phyloP scores from a whole-genome alignment of 2,113 vertebrate genomes.

The Eubucco bourcierii region DNA sequence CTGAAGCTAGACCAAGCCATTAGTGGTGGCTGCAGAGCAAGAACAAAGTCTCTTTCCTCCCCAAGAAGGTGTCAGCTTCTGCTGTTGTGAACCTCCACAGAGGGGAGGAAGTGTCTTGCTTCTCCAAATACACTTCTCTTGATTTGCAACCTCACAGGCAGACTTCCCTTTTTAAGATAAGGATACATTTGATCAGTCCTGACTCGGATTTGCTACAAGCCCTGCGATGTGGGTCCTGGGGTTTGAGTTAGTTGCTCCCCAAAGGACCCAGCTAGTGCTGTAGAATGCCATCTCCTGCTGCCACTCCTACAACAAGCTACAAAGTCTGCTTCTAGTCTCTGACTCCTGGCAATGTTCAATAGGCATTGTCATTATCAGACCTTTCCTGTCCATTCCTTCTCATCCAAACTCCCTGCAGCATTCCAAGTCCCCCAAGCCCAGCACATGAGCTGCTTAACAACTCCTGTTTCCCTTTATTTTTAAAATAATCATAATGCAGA shows the following conservation, averaged over 20 bases:
- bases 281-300: neutral
- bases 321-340: neutral
- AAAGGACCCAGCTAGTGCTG: neutral
- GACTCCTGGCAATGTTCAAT: neutral
- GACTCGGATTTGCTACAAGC: neutral
- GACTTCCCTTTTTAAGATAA: neutral
- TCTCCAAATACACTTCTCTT: neutral
- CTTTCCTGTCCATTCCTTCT: neutral
- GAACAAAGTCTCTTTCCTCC: neutral
- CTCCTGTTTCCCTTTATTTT: neutral
- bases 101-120: neutral
- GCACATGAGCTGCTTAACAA: neutral
- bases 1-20: neutral
- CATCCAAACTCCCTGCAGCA: neutral
- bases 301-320: neutral
- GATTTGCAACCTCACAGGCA: neutral
- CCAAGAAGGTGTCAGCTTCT: neutral
- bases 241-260: neutral
- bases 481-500: neutral
- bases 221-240: neutral
- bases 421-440: neutral
- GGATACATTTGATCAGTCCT: neutral
- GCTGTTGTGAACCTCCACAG: neutral
- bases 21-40: neutral
- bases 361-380: too few relatives aligned